Conservation (phyloP, 2,797 vertebrate species). For the Chrosomus eos region DNA sequence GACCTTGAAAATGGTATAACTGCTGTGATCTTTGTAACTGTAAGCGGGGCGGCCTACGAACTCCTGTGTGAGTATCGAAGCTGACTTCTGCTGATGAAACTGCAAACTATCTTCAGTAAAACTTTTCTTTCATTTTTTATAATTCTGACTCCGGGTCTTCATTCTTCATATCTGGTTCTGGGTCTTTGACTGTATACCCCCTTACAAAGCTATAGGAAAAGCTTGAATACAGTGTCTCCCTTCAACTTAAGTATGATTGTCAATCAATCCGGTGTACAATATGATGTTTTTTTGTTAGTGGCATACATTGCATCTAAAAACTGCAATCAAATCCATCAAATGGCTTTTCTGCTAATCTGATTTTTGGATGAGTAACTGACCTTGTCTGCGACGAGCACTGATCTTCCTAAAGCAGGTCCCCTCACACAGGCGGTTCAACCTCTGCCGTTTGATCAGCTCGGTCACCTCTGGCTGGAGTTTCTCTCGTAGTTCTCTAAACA, state of each 20-base stretch:
- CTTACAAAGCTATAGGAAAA: neutral
- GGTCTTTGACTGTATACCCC: no score
- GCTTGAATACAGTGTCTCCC: neutral
- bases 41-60: no score
- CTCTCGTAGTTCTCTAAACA: conserved; percentile 84
- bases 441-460: conserved; percentile 88
- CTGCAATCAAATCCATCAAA: neutral
- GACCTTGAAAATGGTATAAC: no score
- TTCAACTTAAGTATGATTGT: neutral
- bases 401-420: conserved; percentile 89
- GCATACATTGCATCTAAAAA: neutral
- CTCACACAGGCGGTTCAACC: conserved; percentile 86
- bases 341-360: neutral
- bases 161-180: no score
- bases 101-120: no score
- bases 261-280: neutral
- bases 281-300: neutral
- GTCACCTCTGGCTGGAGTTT: conserved; percentile 90
- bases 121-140: no score
- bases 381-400: conserved; percentile 85
- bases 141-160: no score
- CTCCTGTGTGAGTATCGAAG: no score
- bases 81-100: no score
- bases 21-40: no score
- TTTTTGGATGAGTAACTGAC: conserved; percentile 64